Evolutionary conservation across 2,113 vertebrate genomes (phyloP).

Genomic region (Misgurnus mizolepis): DNA sequence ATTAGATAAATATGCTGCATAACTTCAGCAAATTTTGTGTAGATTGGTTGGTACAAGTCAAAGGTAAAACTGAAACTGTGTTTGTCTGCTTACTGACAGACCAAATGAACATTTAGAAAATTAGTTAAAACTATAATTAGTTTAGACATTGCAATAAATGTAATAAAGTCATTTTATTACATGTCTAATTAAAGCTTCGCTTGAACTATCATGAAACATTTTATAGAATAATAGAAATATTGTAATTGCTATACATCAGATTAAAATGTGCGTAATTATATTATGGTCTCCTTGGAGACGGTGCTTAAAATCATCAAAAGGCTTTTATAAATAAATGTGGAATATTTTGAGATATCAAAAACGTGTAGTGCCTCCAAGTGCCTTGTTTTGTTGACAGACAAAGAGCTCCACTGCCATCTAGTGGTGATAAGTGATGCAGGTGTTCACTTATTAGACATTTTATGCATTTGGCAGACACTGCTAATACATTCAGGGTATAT

Average conservation of each 20-base stretch:
- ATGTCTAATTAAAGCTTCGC: not conserved
- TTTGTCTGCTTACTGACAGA: too few species aligned
- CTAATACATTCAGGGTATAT: too few species aligned
- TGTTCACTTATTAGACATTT: too few species aligned
- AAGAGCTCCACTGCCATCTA: conserved; percentile 2
- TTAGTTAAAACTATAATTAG: too few species aligned
- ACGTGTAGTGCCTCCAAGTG: not conserved
- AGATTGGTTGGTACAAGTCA: too few species aligned
- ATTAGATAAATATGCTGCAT: too few species aligned
- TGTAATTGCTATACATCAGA: not conserved
- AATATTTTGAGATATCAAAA: not conserved
- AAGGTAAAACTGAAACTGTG: too few species aligned
- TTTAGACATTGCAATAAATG: too few species aligned
- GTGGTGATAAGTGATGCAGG: not conserved
- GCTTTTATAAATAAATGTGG: not conserved
- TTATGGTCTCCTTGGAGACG: not conserved
- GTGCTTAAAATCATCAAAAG: not conserved
- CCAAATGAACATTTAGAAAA: too few species aligned
- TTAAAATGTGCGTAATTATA: not conserved
- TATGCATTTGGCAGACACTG: too few species aligned
- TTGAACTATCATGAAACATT: not conserved
- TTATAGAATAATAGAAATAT: not conserved
- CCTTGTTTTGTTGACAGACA: not conserved
- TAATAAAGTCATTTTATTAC: too few species aligned
- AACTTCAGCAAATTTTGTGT: too few species aligned